A percentile compares a stretch with the other conserved stretches of the same genome.
Evolutionary conservation across 2,797 vertebrate genomes (phyloP).

Genomic region (Psittacula echo): DNA sequence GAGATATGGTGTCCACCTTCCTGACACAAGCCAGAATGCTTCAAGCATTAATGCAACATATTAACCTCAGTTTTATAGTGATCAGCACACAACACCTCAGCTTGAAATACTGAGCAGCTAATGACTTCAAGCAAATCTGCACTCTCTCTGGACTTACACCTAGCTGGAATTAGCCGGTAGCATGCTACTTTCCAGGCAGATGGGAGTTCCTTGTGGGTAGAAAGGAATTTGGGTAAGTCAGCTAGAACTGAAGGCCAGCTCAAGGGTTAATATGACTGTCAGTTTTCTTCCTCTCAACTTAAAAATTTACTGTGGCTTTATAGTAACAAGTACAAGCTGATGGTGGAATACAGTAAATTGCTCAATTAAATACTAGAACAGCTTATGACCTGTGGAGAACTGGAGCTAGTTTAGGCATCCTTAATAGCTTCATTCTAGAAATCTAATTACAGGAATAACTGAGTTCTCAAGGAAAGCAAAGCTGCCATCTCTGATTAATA

Average conservation of each 20-base stretch:
- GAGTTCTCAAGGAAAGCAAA: neutral
- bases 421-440: conserved; percentile 1
- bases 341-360: neutral
- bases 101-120: neutral
- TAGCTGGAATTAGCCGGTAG: neutral
- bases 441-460: conserved; percentile 34
- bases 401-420: conserved; percentile 3
- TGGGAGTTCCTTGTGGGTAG: neutral
- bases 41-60: neutral
- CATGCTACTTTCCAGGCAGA: neutral
- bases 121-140: neutral
- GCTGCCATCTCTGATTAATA: neutral
- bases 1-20: neutral
- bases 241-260: neutral
- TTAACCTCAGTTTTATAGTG: neutral
- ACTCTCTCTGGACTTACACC: neutral
- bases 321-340: neutral
- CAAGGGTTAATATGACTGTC: neutral
- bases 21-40: neutral
- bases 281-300: neutral
- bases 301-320: neutral
- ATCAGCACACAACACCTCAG: neutral
- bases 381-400: neutral
- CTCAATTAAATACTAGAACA: neutral
- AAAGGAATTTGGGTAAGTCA: neutral